Conservation (phyloP, 2,797 vertebrate species). For the Acipenser ruthenus region DNA sequence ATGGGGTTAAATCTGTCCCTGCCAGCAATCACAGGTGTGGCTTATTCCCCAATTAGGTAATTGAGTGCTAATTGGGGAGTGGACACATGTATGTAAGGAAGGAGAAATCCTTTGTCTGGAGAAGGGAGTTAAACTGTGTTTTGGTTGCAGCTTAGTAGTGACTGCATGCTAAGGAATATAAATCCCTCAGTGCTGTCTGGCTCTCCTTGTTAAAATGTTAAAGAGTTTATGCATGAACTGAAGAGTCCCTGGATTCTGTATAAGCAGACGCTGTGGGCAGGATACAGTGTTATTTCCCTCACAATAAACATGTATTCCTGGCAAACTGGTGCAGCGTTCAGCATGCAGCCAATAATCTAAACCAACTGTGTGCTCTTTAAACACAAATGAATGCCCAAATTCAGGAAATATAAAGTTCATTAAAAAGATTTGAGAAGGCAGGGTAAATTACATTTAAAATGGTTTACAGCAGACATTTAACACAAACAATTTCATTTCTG, state of each 20-base stretch:
- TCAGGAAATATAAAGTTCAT: background rate
- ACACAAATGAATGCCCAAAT: background rate
- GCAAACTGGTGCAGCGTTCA: background rate
- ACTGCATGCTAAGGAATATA: background rate
- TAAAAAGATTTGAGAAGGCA: background rate
- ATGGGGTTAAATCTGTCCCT: too few species aligned
- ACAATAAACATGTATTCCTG: slow-evolving; percentile 1
- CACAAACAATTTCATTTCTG: too few species aligned
- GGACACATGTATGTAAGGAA: too few species aligned
- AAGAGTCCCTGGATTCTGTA: background rate
- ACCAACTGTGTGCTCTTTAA: background rate
- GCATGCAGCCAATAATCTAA: background rate
- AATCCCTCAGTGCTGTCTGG: background rate
- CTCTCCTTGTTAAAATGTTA: slow-evolving; percentile 2
- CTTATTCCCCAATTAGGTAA: too few species aligned
- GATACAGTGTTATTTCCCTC: background rate
- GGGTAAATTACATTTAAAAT: background rate
- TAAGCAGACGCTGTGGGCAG: background rate
- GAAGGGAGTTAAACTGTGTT: too few species aligned
- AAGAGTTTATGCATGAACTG: background rate
- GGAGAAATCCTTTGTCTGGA: too few species aligned
- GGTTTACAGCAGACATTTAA: background rate
- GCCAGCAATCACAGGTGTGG: too few species aligned
- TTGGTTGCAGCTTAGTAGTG: too few species aligned
- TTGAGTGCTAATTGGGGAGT: too few species aligned